Evolutionary conservation across 2,797 vertebrate species (phyloP), one percentile per base, ranked within the genome.

Genomic region (Apogon talboti): DNA sequence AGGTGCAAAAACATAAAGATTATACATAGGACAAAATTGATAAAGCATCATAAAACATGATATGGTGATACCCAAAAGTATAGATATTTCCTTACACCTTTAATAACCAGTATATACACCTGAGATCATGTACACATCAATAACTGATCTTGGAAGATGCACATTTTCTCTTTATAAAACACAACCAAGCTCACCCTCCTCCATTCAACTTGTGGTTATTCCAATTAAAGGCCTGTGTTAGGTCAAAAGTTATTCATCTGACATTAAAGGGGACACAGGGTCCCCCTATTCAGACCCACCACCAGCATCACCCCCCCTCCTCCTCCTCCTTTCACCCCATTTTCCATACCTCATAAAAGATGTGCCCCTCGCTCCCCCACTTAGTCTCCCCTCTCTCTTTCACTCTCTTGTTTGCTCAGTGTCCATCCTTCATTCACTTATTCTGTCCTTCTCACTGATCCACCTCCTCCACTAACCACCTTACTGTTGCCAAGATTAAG

Each of bases 171-270:
- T 56, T 42, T 63, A 41, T 62, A 76, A 75, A 63, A 53, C 42
- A 18, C 13, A 35, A 11, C 21, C 41, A 13, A 18, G 21, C 9
- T 4, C 6, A 16, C n/a, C n/a, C n/a, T n/a, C 52, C 64, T 70
- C 9, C 38, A 64, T 72, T 78, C 53, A 72, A 61, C 81, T 18
- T 71, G 71, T 87, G 82, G 71, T 84, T 78, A 74, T 86, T 89
- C 85, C 89, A 90, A 90, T 93, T 90, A 93, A 86, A 84, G 74
- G 67, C 71, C 84, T 86, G 79, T 71, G 86, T 79, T 77, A 84
- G 89, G 90, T 91, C 92, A 93, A 78, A 87, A 91, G 85, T 90
- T 92, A 88, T 77, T 92, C 69, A 49, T 81, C 89, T 81, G 76
- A 83, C 81, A 82, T 75, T 82, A 91, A 72, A 86, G 86, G 84